phyloP scores from a whole-genome alignment of 2,888 invertebrate species.

The Hipparchia sbordonii region DNA sequence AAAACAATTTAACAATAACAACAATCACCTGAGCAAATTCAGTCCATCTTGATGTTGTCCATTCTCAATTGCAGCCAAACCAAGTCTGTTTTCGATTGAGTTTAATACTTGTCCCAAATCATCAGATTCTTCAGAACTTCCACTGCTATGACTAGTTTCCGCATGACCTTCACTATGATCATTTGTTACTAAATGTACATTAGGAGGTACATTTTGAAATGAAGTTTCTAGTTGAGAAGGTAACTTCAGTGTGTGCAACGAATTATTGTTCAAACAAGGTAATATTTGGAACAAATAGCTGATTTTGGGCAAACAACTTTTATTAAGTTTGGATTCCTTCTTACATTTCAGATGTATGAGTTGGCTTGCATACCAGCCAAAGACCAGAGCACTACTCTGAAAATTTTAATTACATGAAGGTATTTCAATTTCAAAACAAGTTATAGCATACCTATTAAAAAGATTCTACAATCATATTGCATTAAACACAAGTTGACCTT shows the following conservation, averaged over 20 bases:
- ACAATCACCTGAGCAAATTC: conserved; percentile 75
- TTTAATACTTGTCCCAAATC: conserved; percentile 81
- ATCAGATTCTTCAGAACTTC: conserved; percentile 54
- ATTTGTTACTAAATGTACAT: conserved; percentile 70
- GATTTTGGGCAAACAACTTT: conserved; percentile 44
- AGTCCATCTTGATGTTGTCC: conserved; percentile 79
- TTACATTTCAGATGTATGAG: conserved; percentile 72
- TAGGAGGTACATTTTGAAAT: conserved; percentile 56
- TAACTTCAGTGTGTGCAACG: conserved; percentile 47
- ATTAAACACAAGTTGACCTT: conserved; percentile 9
- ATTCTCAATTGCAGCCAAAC: conserved; percentile 83
- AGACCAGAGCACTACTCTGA: conserved; percentile 84
- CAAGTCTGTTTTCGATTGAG: conserved; percentile 84
- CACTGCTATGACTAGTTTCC: conserved; percentile 43
- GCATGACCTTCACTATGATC: conserved; percentile 52
- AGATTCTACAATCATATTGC: not conserved
- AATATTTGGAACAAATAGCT: conserved; percentile 48
- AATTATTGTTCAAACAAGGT: conserved; percentile 29
- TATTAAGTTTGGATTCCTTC: conserved; percentile 47
- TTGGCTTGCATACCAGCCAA: conserved; percentile 86
- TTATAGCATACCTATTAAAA: too few relatives aligned
- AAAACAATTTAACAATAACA: not conserved
- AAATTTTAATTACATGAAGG: conserved; percentile 38
- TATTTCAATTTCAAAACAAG: too few relatives aligned
- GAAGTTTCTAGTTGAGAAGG: conserved; percentile 55